These are phyloP conservation scores for Sebastes cheni DNA, from an alignment of 2,797 vertebrate genomes.

Conservation along the genomic window DNA sequence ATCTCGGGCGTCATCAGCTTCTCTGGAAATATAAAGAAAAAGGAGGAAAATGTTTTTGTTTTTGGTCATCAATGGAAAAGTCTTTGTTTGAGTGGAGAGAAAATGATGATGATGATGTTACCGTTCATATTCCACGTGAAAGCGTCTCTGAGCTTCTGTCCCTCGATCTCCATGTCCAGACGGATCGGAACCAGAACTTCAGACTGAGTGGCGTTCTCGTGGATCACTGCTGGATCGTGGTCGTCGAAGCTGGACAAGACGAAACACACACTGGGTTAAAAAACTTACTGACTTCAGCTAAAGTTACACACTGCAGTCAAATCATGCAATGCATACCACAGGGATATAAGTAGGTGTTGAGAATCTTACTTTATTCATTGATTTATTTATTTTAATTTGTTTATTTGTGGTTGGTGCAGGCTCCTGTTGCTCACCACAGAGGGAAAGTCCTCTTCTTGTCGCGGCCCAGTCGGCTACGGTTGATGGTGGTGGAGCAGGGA, in stretches of 20 bases:
- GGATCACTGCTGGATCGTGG: constrained; percentile 97
- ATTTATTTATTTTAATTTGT: no score
- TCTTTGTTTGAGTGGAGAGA: neutral
- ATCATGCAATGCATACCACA: fast-evolving
- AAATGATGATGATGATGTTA: constrained; percentile 36
- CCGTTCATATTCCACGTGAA: constrained; percentile 99
- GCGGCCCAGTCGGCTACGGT: constrained; percentile 95
- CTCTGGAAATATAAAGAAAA: constrained; percentile 75
- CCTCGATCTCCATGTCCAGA: constrained; percentile 98
- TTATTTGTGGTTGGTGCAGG: neutral
- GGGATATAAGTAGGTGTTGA: no score
- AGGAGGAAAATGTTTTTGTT: neutral
- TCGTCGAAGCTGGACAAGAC: constrained; percentile 89
- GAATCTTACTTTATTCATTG: no score
- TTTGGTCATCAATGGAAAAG: neutral
- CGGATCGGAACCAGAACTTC: constrained; percentile 98
- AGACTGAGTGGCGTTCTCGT: constrained; percentile 94
- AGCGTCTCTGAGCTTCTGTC: constrained; percentile 95
- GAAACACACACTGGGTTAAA: neutral
- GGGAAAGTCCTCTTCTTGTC: constrained; percentile 98
- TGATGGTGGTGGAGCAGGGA: constrained; percentile 97
- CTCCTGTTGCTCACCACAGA: constrained; percentile 84
- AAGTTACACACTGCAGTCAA: fast-evolving
- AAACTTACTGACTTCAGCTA: neutral
- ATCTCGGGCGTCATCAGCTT: constrained; percentile 99